Evolutionary conservation across 92 coral and sea anemone genomes (phyloP), one percentile per base, ranked within the genome.

Genomic region (Palythoa heliodiscus): DNA sequence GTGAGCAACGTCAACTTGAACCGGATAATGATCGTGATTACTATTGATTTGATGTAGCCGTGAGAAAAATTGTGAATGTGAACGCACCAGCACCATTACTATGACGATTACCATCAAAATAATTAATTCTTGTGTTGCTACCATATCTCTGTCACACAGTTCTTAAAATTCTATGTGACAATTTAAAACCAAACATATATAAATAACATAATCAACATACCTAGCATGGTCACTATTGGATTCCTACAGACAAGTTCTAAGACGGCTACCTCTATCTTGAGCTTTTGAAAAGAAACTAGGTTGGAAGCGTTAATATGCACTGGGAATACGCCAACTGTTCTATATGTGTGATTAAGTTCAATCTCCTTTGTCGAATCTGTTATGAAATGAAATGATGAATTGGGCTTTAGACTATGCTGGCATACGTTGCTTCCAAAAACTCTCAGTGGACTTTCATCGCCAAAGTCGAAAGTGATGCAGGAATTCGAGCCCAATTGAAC

Each of bases 281-380:
- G 2, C 6, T 85, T 17, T 14, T 89, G 75, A 74, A 77, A 75
- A 40, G 98, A 93, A 19, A 95, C 96, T 23, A 75, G 79, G 67
- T 95, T 95, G 1, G 81, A 70, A 23, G 98, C 98, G 73, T 87
- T 88, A 60, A 95, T 83, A 19, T 25, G 86, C 24, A 95, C 98
- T 24, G 2, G 82, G 74, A 84, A 95, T n/a, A 84, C 88, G 15
- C 76, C 89, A 24, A 91, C 76, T 9, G 58, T 69, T 7, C 54
- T 39, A 82, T 90, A 95, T 11, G 19, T 75, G 78, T 95, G 90
- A 40, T 22, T 11, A 0, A 87, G 68, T 35, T 82, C 29, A 52
- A 88, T 90, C 22, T 66, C 77, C 11, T 54, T 39, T 20, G 85
- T 54, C 11, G 11, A 53, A 13, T 77, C 89, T 37, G 37, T 57